Base-by-base conservation (phyloP, 1,140 invertebrate genomes). In the Cydia pomonella region DNA sequence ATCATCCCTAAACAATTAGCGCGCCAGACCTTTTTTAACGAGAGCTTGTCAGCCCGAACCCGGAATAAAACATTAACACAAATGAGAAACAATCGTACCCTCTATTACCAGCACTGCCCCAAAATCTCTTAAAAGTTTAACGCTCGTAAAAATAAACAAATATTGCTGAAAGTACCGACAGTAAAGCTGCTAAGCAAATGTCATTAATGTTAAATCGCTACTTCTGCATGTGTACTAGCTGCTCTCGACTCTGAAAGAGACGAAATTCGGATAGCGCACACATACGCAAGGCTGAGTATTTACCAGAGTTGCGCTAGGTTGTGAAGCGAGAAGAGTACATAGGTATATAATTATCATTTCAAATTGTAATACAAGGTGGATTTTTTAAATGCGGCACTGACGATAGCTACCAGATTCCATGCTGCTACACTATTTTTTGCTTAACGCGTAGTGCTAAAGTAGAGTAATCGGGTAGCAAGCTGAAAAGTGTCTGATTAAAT, bases 11-110 rank as follows among this genome's bases (percentile, higher is more conserved):
- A 50, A 59, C 53, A 59, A 59, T 59, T 59, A 59, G 10, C 53
- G 21, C 21, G 41, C 41, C 41, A 3, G 18, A 59, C 18, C 53
- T 23, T 59, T 59, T 59, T 59, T 23, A 59, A 59, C 53, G 53
- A 23, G 53, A 23, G 53, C 53, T 23, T 23, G 53, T 59, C 53
- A 59, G 53, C 47, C n/a, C 47, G 47, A 21, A 23, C 18, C 53
- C n/a, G n/a, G 47, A 50, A 59, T 59, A 59, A 59, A 59, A 59
- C 53, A 59, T 59, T 59, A 59, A 59, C 21, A 23, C 53, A 59
- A 59, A 59, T 23, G 53, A 59, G 53, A 59, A 59, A 59, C 53
- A 59, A 59, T 59, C 53, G 53, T 12, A 12, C 53, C 53, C 21
- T 18, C 53, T 59, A 59, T 59, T 59, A 59, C 53, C 44, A 50